Evolutionary conservation across 2,888 invertebrate species (phyloP).

Genomic region (Ochlodes sylvanus): DNA sequence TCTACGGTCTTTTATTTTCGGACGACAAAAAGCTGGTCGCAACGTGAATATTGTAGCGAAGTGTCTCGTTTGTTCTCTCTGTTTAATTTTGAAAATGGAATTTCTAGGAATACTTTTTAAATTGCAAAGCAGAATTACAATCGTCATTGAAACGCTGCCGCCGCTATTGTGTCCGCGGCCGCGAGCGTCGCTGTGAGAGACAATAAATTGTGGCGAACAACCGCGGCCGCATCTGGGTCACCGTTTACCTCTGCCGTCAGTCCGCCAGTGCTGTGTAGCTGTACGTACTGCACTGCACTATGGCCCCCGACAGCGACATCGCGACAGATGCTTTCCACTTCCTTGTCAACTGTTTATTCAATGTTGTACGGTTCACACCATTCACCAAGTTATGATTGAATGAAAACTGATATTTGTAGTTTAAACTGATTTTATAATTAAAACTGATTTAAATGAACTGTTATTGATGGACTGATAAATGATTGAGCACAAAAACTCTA

Average conservation of each 20-base stretch:
- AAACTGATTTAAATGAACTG: too few species aligned
- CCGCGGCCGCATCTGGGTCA: slow-evolving; percentile 64
- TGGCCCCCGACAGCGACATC: slow-evolving; percentile 40
- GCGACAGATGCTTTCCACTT: slow-evolving; percentile 23
- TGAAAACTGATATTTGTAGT: too few species aligned
- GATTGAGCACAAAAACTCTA: too few species aligned
- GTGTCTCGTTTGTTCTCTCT: slow-evolving; percentile 21
- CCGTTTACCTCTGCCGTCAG: slow-evolving; percentile 44
- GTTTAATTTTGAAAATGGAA: slow-evolving; percentile 16
- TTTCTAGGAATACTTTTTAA: slow-evolving; percentile 18
- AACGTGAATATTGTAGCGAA: slow-evolving; percentile 10
- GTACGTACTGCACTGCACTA: slow-evolving; percentile 43
- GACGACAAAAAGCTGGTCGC: background rate
- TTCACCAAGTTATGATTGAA: too few species aligned
- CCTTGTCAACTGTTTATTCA: slow-evolving; percentile 8
- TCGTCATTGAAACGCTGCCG: slow-evolving; percentile 37
- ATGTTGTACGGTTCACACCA: too few species aligned
- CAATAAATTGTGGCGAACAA: slow-evolving; percentile 71
- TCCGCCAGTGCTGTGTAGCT: background rate
- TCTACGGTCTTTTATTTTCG: slow-evolving; percentile 11
- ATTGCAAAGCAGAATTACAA: slow-evolving; percentile 19
- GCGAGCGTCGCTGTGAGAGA: slow-evolving; percentile 61
- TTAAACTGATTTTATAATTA: too few species aligned
- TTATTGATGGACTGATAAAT: too few species aligned
- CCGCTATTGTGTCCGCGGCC: slow-evolving; percentile 47